A percentile compares a stretch with the other conserved stretches of the same genome.
Conservation (phyloP, 1,140 invertebrate genomes). For the Drosophila nannoptera region DNA sequence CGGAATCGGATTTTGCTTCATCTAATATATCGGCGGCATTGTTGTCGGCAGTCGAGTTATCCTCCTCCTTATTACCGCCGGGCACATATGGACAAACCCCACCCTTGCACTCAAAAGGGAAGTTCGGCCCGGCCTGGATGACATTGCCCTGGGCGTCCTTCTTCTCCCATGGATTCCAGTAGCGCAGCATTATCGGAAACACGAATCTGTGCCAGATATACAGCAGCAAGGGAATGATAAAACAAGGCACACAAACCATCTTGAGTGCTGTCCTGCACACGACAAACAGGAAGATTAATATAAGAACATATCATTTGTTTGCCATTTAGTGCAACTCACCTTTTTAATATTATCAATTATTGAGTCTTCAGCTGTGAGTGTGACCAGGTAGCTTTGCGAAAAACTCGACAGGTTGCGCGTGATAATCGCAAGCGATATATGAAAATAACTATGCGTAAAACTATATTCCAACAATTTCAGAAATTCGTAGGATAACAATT, state of each 20-base stretch:
- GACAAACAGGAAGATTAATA: neutral
- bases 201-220: conserved; percentile 89
- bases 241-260: conserved; percentile 90
- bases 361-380: neutral
- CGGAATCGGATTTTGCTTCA: neutral
- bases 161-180: conserved; percentile 88
- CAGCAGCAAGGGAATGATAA: conserved; percentile 86
- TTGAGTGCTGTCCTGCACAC: conserved; percentile 4
- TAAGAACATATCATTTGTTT: neutral
- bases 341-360: conserved; percentile 1
- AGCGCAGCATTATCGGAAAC: conserved; percentile 84
- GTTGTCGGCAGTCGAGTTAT: neutral
- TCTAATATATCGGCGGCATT: neutral
- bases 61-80: conserved; percentile 34
- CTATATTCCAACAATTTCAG: neutral
- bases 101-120: conserved; percentile 82
- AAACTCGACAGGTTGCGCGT: neutral
- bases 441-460: neutral
- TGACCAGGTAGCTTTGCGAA: conserved; percentile 3
- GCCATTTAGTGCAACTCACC: conserved; percentile 32
- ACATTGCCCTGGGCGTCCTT: conserved; percentile 82
- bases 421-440: neutral
- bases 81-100: conserved; percentile 70
- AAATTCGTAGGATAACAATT: no score
- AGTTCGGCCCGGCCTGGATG: conserved; percentile 79